phyloP scores from a whole-genome alignment of 1,140 invertebrate species.

The Drosophila micromelanica region DNA sequence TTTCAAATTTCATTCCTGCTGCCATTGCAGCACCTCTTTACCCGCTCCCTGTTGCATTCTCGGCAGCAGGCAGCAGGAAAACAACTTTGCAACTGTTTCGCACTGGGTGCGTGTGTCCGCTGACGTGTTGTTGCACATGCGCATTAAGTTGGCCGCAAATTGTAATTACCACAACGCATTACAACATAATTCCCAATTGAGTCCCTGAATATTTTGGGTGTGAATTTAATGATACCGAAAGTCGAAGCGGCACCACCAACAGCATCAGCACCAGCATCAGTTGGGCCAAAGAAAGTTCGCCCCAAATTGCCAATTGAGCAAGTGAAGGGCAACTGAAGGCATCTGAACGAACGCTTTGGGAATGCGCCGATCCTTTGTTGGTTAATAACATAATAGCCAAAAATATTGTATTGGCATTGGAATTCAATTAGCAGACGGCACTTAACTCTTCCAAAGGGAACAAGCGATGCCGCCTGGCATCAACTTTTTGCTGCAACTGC shows the following conservation, averaged over 20 bases:
- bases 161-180: constrained; percentile 83
- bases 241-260: constrained; percentile 3
- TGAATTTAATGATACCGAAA: constrained; percentile 72
- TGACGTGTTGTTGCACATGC: constrained; percentile 82
- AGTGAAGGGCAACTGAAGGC: constrained; percentile 60
- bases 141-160: constrained; percentile 80
- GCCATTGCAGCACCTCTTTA: too few species aligned
- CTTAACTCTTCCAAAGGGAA: constrained; percentile 37
- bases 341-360: constrained; percentile 3
- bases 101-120: constrained; percentile 53
- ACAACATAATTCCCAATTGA: constrained; percentile 78
- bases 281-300: constrained; percentile 67
- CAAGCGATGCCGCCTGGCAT: not conserved
- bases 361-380: constrained; percentile 23
- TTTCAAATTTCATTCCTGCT: constrained; percentile 77
- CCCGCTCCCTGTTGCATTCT: not conserved
- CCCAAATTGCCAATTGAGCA: constrained; percentile 63
- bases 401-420: constrained; percentile 77
- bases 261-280: not conserved
- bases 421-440: constrained; percentile 75
- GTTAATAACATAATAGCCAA: constrained; percentile 79
- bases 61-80: not conserved
- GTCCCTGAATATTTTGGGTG: constrained; percentile 55
- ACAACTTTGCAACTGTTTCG: not conserved
- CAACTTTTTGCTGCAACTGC: not conserved